phyloP scores from a whole-genome alignment of 2,797 vertebrate species.

The Loris lydekkerianus region DNA sequence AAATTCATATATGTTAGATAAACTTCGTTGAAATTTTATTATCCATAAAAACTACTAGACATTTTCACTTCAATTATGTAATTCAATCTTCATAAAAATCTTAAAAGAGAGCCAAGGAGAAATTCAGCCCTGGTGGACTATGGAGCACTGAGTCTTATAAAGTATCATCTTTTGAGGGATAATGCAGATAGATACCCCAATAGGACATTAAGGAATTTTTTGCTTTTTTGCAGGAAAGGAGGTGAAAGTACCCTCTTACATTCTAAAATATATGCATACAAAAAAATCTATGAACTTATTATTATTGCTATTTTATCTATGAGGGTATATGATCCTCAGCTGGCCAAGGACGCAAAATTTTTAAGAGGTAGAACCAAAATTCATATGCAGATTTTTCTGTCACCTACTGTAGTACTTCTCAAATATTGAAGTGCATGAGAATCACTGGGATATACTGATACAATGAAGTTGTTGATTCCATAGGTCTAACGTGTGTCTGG shows the following conservation, averaged over 20 bases:
- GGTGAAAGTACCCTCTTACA: background rate
- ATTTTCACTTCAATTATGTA: conserved; percentile 58
- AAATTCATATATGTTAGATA: conserved; percentile 7
- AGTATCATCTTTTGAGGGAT: background rate
- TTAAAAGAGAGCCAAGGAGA: background rate
- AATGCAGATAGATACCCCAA: background rate
- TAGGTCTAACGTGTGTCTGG: background rate
- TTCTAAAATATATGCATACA: background rate
- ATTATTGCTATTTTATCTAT: background rate
- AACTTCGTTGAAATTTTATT: conserved; percentile 18
- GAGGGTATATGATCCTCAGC: background rate
- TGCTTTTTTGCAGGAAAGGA: background rate
- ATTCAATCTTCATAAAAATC: conserved; percentile 54
- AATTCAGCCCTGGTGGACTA: background rate
- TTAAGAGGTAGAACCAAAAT: background rate
- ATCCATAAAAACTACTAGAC: conserved; percentile 6
- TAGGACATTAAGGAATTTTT: background rate
- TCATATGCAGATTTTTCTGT: background rate
- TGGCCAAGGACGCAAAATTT: background rate
- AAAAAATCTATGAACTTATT: background rate
- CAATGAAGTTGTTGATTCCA: background rate
- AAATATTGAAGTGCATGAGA: background rate
- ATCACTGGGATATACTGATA: background rate
- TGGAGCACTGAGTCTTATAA: background rate
- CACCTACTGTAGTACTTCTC: background rate